Evolutionary conservation across 2,888 invertebrate species (phyloP).

Genomic region (Drosophila siamana): DNA sequence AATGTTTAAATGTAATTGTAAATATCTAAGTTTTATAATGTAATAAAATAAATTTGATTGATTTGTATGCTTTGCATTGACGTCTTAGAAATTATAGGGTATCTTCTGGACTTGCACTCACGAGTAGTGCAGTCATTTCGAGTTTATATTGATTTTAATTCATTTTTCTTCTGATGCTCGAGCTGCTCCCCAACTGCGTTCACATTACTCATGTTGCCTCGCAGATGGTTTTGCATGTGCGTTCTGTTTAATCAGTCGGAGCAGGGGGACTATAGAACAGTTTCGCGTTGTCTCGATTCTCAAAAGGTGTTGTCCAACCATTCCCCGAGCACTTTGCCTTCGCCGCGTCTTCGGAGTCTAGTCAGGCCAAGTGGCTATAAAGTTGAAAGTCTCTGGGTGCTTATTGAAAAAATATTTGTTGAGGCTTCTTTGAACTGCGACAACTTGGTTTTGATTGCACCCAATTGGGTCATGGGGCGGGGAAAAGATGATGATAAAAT

Average conservation of each 20-base stretch:
- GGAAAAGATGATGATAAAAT: constrained; percentile 35
- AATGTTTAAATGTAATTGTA: too few relatives aligned
- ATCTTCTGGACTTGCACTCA: not conserved
- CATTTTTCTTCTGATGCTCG: constrained; percentile 49
- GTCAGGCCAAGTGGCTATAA: constrained; percentile 49
- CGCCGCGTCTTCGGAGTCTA: not conserved
- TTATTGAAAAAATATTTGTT: constrained; percentile 52
- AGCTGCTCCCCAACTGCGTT: constrained; percentile 50
- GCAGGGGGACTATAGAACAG: constrained; percentile 12
- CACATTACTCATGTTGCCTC: constrained; percentile 35
- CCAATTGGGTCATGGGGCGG: constrained; percentile 2
- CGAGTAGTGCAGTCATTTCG: not conserved
- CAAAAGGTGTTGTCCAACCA: constrained; percentile 51
- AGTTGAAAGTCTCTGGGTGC: constrained; percentile 40
- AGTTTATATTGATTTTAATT: constrained; percentile 70
- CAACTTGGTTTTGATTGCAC: constrained; percentile 55
- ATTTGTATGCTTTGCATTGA: not conserved
- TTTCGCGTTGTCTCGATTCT: constrained; percentile 54
- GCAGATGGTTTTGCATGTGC: constrained; percentile 42
- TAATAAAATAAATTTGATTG: too few relatives aligned
- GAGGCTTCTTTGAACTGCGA: constrained; percentile 40
- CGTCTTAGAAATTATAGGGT: not conserved
- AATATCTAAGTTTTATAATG: too few relatives aligned
- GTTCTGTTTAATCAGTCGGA: constrained; percentile 64
- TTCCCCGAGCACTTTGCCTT: not conserved